Base-by-base conservation (phyloP, 2,113 vertebrate species). In the Triplophysa tibetana region DNA sequence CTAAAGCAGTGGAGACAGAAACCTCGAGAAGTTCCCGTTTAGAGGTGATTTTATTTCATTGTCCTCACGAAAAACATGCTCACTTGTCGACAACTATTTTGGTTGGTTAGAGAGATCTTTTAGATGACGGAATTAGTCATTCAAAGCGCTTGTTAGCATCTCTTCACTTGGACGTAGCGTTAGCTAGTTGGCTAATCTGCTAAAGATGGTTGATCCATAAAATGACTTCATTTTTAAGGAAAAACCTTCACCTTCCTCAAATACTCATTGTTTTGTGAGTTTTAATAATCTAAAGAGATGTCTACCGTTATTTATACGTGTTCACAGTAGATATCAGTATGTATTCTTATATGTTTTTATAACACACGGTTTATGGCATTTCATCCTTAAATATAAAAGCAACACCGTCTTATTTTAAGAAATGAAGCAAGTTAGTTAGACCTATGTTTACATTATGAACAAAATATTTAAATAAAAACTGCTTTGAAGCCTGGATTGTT, bases 111-210 rank as follows among this genome's bases (percentile, higher is more conserved):
- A 21, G 50, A 2, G 19, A 1, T 23, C 1, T 21, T 61, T 17
- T 1, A 75, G 63, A 26, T 63, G 38, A 17, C 23, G 11, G 0
- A 75, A 75, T 48, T 16, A 14, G 58, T n/a, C 3, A 54, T 52
- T 33, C 21, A 19, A 77, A 38, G 24, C 8, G 43, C 26, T 43
- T 50, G 74, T 24, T 77, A 26, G 62, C 62, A 38, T 45, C 61
- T 65, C 10, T 38, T 62, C 26, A 48, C 58, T 45, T 65, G 43
- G 21, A 3, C 65, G 45, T 66, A 29, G 4, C 29, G 29, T 29
- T 29, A 65, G 75, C 75, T 77, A 77, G 17, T 23, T 24, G 62
- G 75, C 75, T 77, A 77, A 77, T 21, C 23, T 77, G 75, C 75
- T 77, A 65, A 65, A 66, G 62, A 38, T 77, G 45, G 26, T 41